A percentile compares a stretch with the other conserved stretches of the same genome.
phyloP scores from a whole-genome alignment of 2,113 vertebrate species.

The Scomber japonicus region DNA sequence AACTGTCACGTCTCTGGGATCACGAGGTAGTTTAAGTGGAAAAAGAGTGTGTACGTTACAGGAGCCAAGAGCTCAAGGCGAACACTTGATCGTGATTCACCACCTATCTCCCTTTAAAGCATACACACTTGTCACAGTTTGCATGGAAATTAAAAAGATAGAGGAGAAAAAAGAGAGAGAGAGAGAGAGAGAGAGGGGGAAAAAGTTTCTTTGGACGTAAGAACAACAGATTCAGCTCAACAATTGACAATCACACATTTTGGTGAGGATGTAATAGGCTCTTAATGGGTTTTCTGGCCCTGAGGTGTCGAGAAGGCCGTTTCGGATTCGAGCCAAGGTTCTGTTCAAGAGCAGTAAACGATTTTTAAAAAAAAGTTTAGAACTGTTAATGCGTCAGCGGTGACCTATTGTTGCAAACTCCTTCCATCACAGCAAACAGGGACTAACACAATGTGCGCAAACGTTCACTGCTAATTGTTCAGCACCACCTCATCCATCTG shows the following conservation, averaged over 20 bases:
- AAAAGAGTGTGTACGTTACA: slow-evolving; percentile 3
- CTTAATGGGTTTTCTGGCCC: slow-evolving; percentile 55
- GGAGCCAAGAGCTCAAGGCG: slow-evolving; percentile 37
- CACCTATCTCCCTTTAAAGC: slow-evolving; percentile 9
- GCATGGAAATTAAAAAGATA: slow-evolving; percentile 9
- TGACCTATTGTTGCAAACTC: slow-evolving; percentile 3
- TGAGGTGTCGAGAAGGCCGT: slow-evolving; percentile 29
- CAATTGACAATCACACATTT: slow-evolving; percentile 38
- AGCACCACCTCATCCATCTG: neutral
- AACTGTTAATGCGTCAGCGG: slow-evolving; percentile 3
- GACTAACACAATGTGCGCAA: slow-evolving; percentile 1
- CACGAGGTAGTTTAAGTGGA: slow-evolving; percentile 19
- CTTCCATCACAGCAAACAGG: neutral
- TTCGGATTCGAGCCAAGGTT: slow-evolving; percentile 13
- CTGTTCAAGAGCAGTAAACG: slow-evolving; percentile 17
- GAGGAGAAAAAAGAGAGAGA: no score
- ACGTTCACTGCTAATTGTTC: slow-evolving; percentile 32
- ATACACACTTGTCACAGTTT: slow-evolving; percentile 25
- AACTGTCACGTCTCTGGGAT: slow-evolving; percentile 36
- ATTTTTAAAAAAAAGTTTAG: neutral
- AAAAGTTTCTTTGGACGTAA: neutral
- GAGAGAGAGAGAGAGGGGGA: no score
- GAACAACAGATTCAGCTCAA: slow-evolving; percentile 29
- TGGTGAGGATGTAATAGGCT: slow-evolving; percentile 31
- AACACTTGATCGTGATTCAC: slow-evolving; percentile 23